These are phyloP conservation scores for Drosophila ogumai DNA, from an alignment of 1,140 invertebrate genomes.

Conservation along the genomic window DNA sequence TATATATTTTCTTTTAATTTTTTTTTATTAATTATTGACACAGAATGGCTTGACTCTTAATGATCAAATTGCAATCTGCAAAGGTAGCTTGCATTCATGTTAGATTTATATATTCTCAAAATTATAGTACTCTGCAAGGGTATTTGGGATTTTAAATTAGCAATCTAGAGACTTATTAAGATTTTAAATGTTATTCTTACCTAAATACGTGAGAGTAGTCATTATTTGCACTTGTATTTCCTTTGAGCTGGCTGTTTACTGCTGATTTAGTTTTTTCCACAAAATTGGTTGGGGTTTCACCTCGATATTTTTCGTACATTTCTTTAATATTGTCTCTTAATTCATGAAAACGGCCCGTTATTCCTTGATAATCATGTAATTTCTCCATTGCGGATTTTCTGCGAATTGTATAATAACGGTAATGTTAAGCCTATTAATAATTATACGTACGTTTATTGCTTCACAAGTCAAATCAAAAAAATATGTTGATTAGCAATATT, in stretches of 20 bases:
- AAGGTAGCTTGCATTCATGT: no score
- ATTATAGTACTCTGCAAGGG: no score
- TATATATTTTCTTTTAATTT: no score
- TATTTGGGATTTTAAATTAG: not conserved
- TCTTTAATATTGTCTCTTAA: constrained; percentile 88
- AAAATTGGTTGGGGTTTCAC: constrained; percentile 86
- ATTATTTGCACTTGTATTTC: constrained; percentile 85
- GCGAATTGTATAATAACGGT: not conserved
- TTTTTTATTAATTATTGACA: no score
- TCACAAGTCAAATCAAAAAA: constrained; percentile 4
- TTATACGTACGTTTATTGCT: constrained; percentile 16
- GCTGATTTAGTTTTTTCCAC: constrained; percentile 74
- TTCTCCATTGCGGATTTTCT: constrained; percentile 87
- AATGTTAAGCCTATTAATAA: not conserved
- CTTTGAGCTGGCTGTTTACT: constrained; percentile 67
- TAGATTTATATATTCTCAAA: no score
- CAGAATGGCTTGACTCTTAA: no score
- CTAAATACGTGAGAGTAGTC: constrained; percentile 92
- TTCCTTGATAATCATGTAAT: constrained; percentile 91
- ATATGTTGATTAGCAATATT: not conserved
- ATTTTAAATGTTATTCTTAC: constrained; percentile 85
- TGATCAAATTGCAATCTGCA: no score
- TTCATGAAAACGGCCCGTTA: constrained; percentile 89
- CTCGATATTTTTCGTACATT: constrained; percentile 87
- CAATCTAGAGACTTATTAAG: no score